Percentiles rank a stretch among this genome's conserved stretches.
Conservation (phyloP, 2,113 vertebrate genomes). For the Microtus ochrogaster region DNA sequence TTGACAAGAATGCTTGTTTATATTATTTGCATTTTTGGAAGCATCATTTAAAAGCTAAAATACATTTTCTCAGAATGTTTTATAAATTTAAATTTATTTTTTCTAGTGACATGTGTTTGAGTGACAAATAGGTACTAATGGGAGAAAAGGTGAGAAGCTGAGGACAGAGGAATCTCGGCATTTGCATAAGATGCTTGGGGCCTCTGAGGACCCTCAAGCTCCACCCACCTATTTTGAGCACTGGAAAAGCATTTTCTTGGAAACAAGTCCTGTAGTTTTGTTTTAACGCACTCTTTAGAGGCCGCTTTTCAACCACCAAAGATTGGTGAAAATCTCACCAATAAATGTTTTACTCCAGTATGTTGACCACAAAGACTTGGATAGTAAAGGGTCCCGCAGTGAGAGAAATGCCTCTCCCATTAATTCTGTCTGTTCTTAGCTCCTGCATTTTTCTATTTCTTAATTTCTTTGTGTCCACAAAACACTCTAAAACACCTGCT, state of each 20-base stretch:
- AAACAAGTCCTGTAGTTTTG: background rate
- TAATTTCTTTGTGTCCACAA: background rate
- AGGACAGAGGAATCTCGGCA: background rate
- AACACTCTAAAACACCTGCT: constrained; percentile 29
- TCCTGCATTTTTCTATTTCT: background rate
- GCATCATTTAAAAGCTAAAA: background rate
- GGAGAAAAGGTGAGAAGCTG: background rate
- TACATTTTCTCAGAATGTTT: background rate
- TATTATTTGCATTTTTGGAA: background rate
- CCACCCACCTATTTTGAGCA: background rate
- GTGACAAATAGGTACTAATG: background rate
- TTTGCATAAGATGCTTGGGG: background rate
- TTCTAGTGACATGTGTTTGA: background rate
- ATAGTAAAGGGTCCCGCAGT: background rate
- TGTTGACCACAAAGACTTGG: background rate
- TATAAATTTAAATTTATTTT: constrained; percentile 13
- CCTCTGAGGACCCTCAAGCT: background rate
- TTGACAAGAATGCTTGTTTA: background rate
- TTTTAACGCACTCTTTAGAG: background rate
- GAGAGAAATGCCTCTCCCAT: background rate
- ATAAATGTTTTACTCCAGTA: background rate
- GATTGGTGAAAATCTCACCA: background rate
- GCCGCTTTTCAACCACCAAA: background rate
- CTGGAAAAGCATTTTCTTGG: background rate
- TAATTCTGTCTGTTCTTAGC: background rate